phyloP scores from a whole-genome alignment of 2,888 invertebrate genomes.

The Eupithecia vulgata region DNA sequence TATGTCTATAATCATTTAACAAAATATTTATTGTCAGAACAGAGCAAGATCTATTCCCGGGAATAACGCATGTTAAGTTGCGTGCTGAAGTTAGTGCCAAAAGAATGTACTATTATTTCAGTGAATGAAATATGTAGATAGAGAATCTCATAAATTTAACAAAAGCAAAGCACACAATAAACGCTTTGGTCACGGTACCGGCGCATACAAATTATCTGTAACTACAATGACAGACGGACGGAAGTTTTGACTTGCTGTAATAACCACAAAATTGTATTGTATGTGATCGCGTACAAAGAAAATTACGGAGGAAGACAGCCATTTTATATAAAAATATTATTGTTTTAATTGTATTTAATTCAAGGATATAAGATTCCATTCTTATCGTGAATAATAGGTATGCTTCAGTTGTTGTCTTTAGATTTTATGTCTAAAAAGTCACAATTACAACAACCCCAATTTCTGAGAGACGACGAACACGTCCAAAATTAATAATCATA shows the following conservation, averaged over 20 bases:
- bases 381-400: neutral
- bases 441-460: neutral
- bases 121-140: neutral
- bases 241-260: slow-evolving; percentile 37
- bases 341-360: neutral
- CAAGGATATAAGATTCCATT: neutral
- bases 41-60: neutral
- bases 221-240: slow-evolving; percentile 46
- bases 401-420: neutral
- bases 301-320: slow-evolving; percentile 13
- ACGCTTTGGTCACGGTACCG: slow-evolving; percentile 49
- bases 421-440: neutral
- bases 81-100: neutral
- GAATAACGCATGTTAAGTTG: neutral
- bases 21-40: neutral
- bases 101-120: neutral
- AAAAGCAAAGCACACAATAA: slow-evolving; percentile 9
- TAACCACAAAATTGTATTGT: slow-evolving; percentile 11
- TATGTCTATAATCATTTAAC: neutral
- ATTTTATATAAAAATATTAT: neutral
- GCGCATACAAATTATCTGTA: slow-evolving; percentile 53
- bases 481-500: neutral
- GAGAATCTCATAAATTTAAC: neutral
- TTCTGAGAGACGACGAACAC: neutral
- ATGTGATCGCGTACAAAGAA: neutral